Evolutionary conservation across 1,140 invertebrate genomes (phyloP), one percentile per base, ranked within the genome.

Genomic region (Eupeodes corollae): DNA sequence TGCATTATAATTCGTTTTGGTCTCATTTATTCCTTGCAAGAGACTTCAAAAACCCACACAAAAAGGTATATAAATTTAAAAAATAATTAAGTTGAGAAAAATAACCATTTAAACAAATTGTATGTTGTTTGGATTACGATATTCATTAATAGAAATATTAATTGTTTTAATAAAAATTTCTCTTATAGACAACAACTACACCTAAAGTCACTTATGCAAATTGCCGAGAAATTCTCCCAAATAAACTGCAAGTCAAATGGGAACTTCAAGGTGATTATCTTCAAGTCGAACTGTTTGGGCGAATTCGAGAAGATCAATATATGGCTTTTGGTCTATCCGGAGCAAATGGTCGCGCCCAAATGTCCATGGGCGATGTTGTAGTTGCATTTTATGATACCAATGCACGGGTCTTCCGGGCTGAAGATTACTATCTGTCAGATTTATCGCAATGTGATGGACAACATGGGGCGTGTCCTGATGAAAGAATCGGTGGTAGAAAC

Each of bases 301-400:
- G 79, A 26, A 86, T 92, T 30, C 71, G 75, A 11, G 83, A 88
- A 49, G 82, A 90, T 57, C 85, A 93, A 61, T 94, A 91, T 58
- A 84, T 93, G 66, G 82, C 88, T 1, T 89, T 94, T 50, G 90
- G 90, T 0, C 69, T 91, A 2, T 89, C 86, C 3, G 88, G 87
- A 0, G 76, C 75, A 30, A 76, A 84, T 49, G 83, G 80, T 5
- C 73, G 74, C 12, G 58, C 82, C 0, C 73, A 79, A 61, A 85
- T 86, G 83, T 63, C 88, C 16, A 86, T 86, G 8, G 82, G 83
- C 1, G 90, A 93, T 61, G 82, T 92, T 0, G 84, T 86, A 0
- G 84, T 94, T 1, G 81, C 84, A 3, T 91, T 83, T 49, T 88
- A 85, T 70, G 79, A 89, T 58, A 77, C 74, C 16, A 78, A 73